Evolutionary conservation across 1,140 invertebrate genomes (phyloP).

Genomic region (Procambarus virginalis): DNA sequence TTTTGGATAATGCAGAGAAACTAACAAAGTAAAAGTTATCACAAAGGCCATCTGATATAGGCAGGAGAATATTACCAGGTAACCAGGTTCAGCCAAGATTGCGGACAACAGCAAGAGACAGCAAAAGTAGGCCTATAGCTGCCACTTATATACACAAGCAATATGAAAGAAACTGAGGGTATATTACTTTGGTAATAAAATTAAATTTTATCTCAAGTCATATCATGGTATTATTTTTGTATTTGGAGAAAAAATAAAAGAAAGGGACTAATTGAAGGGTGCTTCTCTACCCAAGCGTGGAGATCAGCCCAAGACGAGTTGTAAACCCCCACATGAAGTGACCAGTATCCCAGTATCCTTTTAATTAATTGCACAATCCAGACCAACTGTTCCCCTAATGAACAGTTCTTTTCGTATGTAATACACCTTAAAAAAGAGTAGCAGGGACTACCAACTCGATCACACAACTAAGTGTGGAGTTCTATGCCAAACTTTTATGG

Average conservation of each 20-base stretch:
- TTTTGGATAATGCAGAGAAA: neutral
- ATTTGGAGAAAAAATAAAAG: slow-evolving; percentile 16
- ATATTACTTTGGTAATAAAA: slow-evolving; percentile 23
- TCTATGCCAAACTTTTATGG: slow-evolving; percentile 31
- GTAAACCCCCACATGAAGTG: slow-evolving; percentile 50
- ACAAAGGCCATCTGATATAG: neutral
- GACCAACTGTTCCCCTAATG: slow-evolving; percentile 17
- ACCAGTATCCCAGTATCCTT: slow-evolving; percentile 27
- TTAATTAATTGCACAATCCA: slow-evolving; percentile 58
- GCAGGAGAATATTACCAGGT: neutral
- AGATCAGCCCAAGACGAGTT: slow-evolving; percentile 39
- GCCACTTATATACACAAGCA: slow-evolving; percentile 49
- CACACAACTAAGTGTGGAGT: slow-evolving; percentile 14
- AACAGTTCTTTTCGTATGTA: slow-evolving; percentile 3
- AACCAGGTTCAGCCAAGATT: slow-evolving; percentile 9
- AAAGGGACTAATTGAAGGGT: slow-evolving; percentile 1
- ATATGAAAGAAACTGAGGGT: slow-evolving; percentile 28
- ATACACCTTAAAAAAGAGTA: slow-evolving; percentile 29
- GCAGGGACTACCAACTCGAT: slow-evolving; percentile 14
- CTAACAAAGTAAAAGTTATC: neutral
- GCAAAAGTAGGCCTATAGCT: slow-evolving; percentile 24
- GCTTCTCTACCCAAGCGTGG: slow-evolving; percentile 57
- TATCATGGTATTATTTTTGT: slow-evolving; percentile 1
- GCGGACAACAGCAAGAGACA: neutral
- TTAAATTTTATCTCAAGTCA: slow-evolving; percentile 14